Conservation (phyloP, 2,888 invertebrate genomes). For the Mythimna ferrago region DNA sequence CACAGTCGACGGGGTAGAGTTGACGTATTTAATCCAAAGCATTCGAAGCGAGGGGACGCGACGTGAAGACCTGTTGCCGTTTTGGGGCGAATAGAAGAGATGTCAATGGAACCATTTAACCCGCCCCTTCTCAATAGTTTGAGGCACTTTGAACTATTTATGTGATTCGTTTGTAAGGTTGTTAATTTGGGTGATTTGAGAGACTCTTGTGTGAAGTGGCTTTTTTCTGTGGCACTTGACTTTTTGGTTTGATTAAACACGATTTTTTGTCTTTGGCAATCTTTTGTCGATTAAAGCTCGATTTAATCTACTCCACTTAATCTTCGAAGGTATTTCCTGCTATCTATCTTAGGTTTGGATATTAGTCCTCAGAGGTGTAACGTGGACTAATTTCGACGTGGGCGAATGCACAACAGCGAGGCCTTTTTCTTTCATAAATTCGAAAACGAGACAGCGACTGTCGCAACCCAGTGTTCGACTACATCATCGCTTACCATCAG, state of each 20-base stretch:
- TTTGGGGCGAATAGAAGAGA: conserved; percentile 38
- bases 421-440: no score
- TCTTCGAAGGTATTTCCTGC: background rate
- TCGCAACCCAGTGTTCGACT: no score
- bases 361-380: no score
- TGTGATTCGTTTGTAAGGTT: conserved; percentile 35
- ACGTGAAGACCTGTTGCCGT: conserved; percentile 60
- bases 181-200: conserved; percentile 30
- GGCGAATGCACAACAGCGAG: no score
- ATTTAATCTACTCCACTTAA: background rate
- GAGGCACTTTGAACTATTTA: conserved; percentile 39
- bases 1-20: conserved; percentile 43
- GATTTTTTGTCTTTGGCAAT: background rate
- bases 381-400: no score
- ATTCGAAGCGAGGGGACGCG: conserved; percentile 48
- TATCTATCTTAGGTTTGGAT: background rate
- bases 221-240: background rate
- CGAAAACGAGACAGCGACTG: no score
- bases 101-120: conserved; percentile 58
- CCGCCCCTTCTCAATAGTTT: conserved; percentile 58
- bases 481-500: no score
- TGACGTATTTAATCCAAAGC: conserved; percentile 56
- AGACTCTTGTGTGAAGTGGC: background rate
- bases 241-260: background rate
- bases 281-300: background rate